These are phyloP conservation scores for Lycophotia porphyrea DNA, from an alignment of 2,888 invertebrate species.

Conservation along the genomic window DNA sequence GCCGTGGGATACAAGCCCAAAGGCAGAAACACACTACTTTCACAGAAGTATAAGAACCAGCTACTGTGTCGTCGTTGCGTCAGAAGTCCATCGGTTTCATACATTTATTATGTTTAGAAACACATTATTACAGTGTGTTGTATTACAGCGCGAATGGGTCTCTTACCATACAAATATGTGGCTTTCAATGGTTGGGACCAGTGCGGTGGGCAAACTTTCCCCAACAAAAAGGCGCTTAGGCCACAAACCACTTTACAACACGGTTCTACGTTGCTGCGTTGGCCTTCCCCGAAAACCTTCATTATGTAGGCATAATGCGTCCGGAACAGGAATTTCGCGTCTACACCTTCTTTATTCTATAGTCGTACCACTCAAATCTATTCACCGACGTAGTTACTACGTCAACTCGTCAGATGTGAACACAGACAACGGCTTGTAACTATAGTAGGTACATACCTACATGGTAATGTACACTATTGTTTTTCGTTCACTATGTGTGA, in stretches of 20 bases:
- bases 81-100: no score
- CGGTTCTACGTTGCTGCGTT: not conserved
- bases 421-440: slow-evolving; percentile 37
- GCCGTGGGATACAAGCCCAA: not conserved
- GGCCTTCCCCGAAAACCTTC: not conserved
- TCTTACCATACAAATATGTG: no score
- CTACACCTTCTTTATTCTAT: slow-evolving; percentile 14
- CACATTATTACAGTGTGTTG: no score
- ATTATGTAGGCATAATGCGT: not conserved
- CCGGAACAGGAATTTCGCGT: not conserved
- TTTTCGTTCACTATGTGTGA: slow-evolving; percentile 56
- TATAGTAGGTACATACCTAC: no score
- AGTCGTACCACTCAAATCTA: slow-evolving; percentile 27
- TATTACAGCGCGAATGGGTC: no score
- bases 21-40: no score
- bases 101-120: no score
- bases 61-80: no score
- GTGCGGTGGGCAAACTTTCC: not conserved
- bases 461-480: slow-evolving; percentile 63
- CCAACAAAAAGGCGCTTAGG: not conserved
- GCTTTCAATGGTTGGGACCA: no score
- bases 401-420: slow-evolving; percentile 37
- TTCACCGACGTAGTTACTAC: slow-evolving; percentile 21
- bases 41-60: no score
- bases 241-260: not conserved